Conservation (phyloP, 2,113 vertebrate species). For the Polypterus bichir region DNA sequence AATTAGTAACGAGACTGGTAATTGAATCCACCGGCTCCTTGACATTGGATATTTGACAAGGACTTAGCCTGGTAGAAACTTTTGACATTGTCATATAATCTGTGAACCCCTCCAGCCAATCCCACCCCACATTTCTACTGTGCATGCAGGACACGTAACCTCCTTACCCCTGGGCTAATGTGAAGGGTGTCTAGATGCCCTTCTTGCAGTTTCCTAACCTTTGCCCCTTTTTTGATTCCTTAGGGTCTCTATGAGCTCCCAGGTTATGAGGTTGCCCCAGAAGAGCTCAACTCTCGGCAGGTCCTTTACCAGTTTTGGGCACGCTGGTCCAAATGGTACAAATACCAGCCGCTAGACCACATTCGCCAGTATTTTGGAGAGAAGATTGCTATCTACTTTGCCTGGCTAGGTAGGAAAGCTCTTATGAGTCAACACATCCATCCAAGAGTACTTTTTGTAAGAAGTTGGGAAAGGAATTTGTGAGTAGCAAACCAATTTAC, state of each 20-base stretch:
- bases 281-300: conserved; percentile 51
- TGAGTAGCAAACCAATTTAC: too few species aligned
- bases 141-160: too few species aligned
- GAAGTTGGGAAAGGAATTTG: not conserved
- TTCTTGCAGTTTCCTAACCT: not conserved
- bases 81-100: too few species aligned
- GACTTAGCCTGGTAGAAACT: too few species aligned
- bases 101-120: too few species aligned
- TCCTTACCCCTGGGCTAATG: too few species aligned
- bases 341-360: conserved; percentile 57
- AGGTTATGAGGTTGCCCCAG: conserved; percentile 26
- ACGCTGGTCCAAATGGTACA: conserved; percentile 59
- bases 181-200: too few species aligned
- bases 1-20: too few species aligned
- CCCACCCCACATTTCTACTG: not conserved
- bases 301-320: conserved; percentile 56
- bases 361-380: conserved; percentile 56
- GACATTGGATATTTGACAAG: too few species aligned
- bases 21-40: too few species aligned
- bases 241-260: conserved; percentile 50
- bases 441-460: not conserved
- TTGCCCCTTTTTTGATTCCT: not conserved
- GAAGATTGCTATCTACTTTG: conserved; percentile 54
- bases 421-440: too few species aligned
- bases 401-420: conserved; percentile 45